Evolutionary conservation across 2,797 vertebrate genomes (phyloP).

Genomic region (Lagodon rhomboides): DNA sequence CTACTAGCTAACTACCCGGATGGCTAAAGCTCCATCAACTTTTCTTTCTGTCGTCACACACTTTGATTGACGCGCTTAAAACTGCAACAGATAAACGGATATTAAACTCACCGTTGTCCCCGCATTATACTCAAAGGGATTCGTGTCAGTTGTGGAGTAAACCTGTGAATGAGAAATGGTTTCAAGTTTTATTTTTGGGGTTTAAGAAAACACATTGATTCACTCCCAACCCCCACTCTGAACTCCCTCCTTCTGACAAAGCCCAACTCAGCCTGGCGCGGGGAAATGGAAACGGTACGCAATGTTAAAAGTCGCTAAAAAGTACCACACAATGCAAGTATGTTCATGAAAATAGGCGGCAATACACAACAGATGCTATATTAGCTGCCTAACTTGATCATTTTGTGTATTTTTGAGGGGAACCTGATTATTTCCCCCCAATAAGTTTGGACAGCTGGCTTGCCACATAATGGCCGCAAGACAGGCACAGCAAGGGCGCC

Average conservation of each 20-base stretch:
- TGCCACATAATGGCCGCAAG: slow-evolving; percentile 73
- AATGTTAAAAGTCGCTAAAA: slow-evolving; percentile 56
- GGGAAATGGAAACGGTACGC: slow-evolving; percentile 70
- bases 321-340: not conserved
- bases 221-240: slow-evolving; percentile 84
- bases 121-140: slow-evolving; percentile 84
- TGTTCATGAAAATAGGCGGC: rapidly evolving
- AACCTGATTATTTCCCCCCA: slow-evolving; percentile 9
- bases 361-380: not conserved
- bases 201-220: slow-evolving; percentile 42
- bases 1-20: slow-evolving; percentile 68
- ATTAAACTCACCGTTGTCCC: slow-evolving; percentile 85
- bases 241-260: slow-evolving; percentile 81
- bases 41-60: slow-evolving; percentile 41
- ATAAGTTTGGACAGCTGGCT: slow-evolving; percentile 67
- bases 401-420: not conserved
- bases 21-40: slow-evolving; percentile 66
- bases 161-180: slow-evolving; percentile 67
- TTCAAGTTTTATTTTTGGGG: slow-evolving; percentile 10
- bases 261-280: slow-evolving; percentile 70
- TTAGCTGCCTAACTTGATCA: rapidly evolving
- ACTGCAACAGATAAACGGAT: not conserved
- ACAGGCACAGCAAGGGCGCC: slow-evolving; percentile 34
- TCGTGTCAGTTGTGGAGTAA: slow-evolving; percentile 53
- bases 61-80: slow-evolving; percentile 40